These are phyloP conservation scores for Hycleus cichorii DNA, from an alignment of 1,140 invertebrate species.

Conservation along the genomic window DNA sequence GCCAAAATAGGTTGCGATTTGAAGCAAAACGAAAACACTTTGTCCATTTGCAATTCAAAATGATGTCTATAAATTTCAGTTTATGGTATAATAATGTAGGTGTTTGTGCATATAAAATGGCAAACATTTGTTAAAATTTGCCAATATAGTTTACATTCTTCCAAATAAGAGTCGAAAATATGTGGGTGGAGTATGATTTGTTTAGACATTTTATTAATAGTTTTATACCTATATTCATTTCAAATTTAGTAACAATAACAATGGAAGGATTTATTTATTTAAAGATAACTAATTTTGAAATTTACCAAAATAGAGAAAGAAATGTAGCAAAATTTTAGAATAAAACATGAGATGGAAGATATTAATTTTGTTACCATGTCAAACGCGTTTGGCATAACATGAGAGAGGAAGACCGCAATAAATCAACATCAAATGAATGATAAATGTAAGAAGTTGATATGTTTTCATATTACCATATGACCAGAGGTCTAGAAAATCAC, in stretches of 20 bases:
- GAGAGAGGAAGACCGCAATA: conserved; percentile 17
- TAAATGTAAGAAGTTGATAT: conserved; percentile 16
- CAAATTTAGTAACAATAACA: too few relatives aligned
- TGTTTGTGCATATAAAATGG: conserved; percentile 21
- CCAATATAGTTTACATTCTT: conserved; percentile 10
- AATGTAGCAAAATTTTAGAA: too few relatives aligned
- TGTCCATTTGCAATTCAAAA: conserved; percentile 21
- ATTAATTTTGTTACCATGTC: conserved; percentile 13
- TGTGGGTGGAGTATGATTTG: not conserved
- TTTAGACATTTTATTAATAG: not conserved
- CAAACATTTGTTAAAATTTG: conserved; percentile 25
- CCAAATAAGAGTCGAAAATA: not conserved
- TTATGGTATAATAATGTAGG: conserved; percentile 19
- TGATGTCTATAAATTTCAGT: conserved; percentile 18
- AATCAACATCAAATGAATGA: conserved; percentile 17
- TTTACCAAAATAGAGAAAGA: too few relatives aligned
- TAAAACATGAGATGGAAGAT: not conserved
- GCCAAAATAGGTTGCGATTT: not conserved
- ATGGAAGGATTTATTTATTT: too few relatives aligned
- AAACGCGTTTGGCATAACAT: conserved; percentile 15
- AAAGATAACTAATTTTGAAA: too few relatives aligned
- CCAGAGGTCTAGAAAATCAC: too few relatives aligned
- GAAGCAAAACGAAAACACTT: conserved; percentile 12
- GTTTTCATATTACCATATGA: conserved; percentile 12
- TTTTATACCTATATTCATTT: too few relatives aligned